phyloP scores from a whole-genome alignment of 2,888 invertebrate species.

The Pammene fasciana region DNA sequence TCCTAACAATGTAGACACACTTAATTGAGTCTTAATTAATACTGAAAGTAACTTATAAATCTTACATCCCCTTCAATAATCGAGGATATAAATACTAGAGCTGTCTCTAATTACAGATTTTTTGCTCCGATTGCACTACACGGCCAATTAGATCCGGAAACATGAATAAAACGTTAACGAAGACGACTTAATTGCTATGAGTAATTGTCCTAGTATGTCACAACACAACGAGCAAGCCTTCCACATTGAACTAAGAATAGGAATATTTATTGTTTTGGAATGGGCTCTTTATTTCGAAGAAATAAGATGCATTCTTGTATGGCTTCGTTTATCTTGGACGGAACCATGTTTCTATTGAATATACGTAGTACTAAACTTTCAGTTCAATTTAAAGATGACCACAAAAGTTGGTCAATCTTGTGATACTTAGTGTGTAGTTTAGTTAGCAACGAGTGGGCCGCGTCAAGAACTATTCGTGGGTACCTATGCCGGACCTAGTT shows the following conservation, averaged over 20 bases:
- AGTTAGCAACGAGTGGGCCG: too few species aligned
- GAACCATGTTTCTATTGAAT: background rate
- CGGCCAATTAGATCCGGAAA: slow-evolving; percentile 35
- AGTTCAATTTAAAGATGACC: too few species aligned
- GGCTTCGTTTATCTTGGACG: background rate
- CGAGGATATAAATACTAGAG: background rate
- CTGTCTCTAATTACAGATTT: slow-evolving; percentile 6
- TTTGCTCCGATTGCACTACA: slow-evolving; percentile 15
- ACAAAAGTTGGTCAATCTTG: too few species aligned
- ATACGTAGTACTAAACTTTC: background rate
- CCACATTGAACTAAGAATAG: slow-evolving; percentile 38
- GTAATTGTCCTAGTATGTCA: slow-evolving; percentile 37
- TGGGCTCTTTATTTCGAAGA: background rate
- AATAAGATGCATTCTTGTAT: background rate
- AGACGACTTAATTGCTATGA: slow-evolving; percentile 33
- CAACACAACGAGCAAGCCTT: slow-evolving; percentile 40
- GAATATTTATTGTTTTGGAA: slow-evolving; percentile 20
- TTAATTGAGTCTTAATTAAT: too few species aligned
- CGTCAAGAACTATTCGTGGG: too few species aligned
- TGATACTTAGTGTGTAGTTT: too few species aligned
- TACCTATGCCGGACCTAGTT: too few species aligned
- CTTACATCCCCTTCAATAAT: background rate
- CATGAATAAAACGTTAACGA: slow-evolving; percentile 36
- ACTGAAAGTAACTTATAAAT: background rate
- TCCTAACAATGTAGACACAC: too few species aligned